Percentiles rank a stretch among this genome's conserved stretches.
Evolutionary conservation across 2,797 vertebrate species (phyloP).

Genomic region (Prunella strophiata): DNA sequence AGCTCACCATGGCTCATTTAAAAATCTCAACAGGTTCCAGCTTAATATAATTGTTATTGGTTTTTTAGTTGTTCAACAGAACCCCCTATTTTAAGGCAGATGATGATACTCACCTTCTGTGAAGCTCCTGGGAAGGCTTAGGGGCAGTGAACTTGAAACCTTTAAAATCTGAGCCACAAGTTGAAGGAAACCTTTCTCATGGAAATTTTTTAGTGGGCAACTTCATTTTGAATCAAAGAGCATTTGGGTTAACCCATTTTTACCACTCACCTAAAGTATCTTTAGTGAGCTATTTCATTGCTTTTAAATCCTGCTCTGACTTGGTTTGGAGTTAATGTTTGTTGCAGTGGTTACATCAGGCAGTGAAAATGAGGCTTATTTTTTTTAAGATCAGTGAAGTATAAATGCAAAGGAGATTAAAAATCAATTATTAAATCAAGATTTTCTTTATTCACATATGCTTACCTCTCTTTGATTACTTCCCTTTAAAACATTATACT

Average conservation of each 20-base stretch:
- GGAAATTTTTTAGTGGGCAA: neutral
- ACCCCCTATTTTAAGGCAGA: neutral
- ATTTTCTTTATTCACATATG: neutral
- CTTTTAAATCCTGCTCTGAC: neutral
- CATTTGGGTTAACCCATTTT: neutral
- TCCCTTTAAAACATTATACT: neutral
- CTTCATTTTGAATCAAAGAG: neutral
- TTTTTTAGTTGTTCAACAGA: neutral
- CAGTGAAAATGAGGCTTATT: neutral
- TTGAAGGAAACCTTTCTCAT: neutral
- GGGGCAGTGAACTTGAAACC: neutral
- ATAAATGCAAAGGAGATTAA: constrained; percentile 33
- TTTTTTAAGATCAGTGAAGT: neutral
- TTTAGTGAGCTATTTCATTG: neutral
- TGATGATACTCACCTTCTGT: neutral
- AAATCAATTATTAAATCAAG: constrained; percentile 36
- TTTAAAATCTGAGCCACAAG: neutral
- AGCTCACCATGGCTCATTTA: neutral
- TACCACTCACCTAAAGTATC: neutral
- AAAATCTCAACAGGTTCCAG: neutral
- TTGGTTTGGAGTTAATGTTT: constrained; percentile 21
- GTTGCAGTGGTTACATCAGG: neutral
- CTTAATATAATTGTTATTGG: neutral
- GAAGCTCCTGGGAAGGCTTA: neutral
- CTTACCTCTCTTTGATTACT: neutral